A percentile compares a stretch with the other conserved stretches of the same genome.
Conservation (phyloP, 2,888 invertebrate species). For the Minunthozetes semirufus region DNA sequence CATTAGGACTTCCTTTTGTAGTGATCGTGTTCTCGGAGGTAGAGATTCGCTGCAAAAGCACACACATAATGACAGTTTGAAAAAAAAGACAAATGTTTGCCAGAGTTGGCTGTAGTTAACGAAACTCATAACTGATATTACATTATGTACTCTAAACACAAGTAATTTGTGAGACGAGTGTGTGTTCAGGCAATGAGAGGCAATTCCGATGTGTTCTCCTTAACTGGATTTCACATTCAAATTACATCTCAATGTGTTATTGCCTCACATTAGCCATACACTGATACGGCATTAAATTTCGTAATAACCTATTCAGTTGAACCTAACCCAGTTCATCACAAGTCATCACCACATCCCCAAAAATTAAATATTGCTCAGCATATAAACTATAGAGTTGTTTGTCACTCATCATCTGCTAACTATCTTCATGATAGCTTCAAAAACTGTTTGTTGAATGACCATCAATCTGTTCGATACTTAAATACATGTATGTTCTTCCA, state of each 20-base stretch:
- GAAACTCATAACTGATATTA: constrained; percentile 11
- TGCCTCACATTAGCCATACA: neutral
- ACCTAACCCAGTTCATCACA: no score
- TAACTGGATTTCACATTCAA: constrained; percentile 10
- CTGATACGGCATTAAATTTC: no score
- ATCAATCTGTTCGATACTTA: no score
- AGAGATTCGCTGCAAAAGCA: constrained; percentile 7
- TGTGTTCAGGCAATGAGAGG: constrained; percentile 29
- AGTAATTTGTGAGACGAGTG: constrained; percentile 15
- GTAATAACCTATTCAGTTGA: no score
- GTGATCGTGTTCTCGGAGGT: neutral
- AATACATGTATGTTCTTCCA: no score
- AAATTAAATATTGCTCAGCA: neutral
- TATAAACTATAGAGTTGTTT: no score
- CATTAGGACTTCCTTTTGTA: constrained; percentile 24
- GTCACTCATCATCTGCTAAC: no score
- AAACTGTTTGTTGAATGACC: no score
- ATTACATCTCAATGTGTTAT: constrained; percentile 26
- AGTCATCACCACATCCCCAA: no score
- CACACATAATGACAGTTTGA: constrained; percentile 27
- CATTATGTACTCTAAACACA: neutral
- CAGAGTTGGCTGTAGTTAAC: neutral
- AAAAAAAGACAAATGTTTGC: constrained; percentile 25
- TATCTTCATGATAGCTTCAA: no score
- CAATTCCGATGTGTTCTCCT: neutral